phyloP scores from a whole-genome alignment of 2,113 vertebrate genomes.

The Gila orcuttii region DNA sequence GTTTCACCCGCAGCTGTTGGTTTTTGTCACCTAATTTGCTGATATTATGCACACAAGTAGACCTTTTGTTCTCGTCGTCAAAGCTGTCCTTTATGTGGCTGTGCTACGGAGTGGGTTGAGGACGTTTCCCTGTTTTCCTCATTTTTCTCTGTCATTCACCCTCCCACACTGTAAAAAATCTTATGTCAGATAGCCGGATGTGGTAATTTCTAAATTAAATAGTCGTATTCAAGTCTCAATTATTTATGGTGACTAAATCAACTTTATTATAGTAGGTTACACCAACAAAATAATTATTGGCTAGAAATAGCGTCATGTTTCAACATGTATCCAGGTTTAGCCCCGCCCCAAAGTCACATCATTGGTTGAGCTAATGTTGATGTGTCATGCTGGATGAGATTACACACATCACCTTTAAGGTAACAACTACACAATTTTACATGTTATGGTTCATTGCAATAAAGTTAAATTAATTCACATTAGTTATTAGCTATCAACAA shows the following conservation, averaged over 20 bases:
- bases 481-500: background rate
- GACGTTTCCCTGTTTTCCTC: slow-evolving; percentile 22
- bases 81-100: slow-evolving; percentile 37
- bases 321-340: background rate
- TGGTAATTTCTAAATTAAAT: background rate
- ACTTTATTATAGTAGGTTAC: background rate
- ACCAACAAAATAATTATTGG: background rate
- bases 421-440: background rate
- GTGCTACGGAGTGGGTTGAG: slow-evolving; percentile 11
- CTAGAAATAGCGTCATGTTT: background rate
- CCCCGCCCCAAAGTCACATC: background rate
- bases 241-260: background rate
- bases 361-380: background rate
- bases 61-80: slow-evolving; percentile 46
- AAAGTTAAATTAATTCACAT: background rate
- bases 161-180: slow-evolving; percentile 57
- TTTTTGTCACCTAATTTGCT: slow-evolving; percentile 48
- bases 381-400: background rate
- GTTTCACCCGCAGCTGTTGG: slow-evolving; percentile 44
- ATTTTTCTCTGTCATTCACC: slow-evolving; percentile 4
- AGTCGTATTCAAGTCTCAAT: background rate
- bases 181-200: slow-evolving; percentile 39
- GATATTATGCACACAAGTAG: slow-evolving; percentile 46
- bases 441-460: background rate
- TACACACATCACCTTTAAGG: background rate